phyloP scores from a whole-genome alignment of 2,888 invertebrate species.

The Himalopsyche anomala region DNA sequence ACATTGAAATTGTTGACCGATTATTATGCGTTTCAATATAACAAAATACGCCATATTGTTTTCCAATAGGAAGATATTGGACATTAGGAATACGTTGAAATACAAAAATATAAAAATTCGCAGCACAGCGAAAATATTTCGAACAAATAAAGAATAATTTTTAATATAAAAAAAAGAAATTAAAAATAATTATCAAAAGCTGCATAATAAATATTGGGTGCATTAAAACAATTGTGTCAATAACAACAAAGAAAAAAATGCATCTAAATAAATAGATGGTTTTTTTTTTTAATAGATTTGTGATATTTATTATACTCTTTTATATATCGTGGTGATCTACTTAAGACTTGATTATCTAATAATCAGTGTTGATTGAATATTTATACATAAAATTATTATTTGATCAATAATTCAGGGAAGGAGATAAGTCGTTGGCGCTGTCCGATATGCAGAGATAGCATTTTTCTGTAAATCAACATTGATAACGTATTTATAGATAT shows the following conservation, averaged over 20 bases:
- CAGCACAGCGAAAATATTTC: constrained; percentile 12
- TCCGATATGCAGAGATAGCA: not conserved
- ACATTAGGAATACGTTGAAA: constrained; percentile 3
- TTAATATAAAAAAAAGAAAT: constrained; percentile 3
- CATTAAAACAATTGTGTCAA: constrained; percentile 43
- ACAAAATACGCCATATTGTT: constrained; percentile 46
- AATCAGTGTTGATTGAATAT: constrained; percentile 12
- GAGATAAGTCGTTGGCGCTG: not conserved
- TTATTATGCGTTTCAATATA: constrained; percentile 18
- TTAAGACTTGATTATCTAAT: constrained; percentile 21
- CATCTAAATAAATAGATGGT: constrained; percentile 43
- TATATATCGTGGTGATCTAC: not conserved
- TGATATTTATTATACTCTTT: not conserved
- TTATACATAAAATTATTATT: not conserved
- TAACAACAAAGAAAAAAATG: constrained; percentile 45
- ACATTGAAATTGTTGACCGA: not conserved
- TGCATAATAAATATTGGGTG: constrained; percentile 41
- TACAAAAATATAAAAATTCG: constrained; percentile 38
- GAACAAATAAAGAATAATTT: not conserved
- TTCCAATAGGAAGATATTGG: constrained; percentile 14
- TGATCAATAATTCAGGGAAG: not conserved
- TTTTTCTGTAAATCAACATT: constrained; percentile 6
- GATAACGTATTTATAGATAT: constrained; percentile 17
- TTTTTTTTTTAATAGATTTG: constrained; percentile 17
- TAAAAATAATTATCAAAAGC: constrained; percentile 10